Conservation (phyloP, 2,888 invertebrate species). For the Rapana venosa region DNA sequence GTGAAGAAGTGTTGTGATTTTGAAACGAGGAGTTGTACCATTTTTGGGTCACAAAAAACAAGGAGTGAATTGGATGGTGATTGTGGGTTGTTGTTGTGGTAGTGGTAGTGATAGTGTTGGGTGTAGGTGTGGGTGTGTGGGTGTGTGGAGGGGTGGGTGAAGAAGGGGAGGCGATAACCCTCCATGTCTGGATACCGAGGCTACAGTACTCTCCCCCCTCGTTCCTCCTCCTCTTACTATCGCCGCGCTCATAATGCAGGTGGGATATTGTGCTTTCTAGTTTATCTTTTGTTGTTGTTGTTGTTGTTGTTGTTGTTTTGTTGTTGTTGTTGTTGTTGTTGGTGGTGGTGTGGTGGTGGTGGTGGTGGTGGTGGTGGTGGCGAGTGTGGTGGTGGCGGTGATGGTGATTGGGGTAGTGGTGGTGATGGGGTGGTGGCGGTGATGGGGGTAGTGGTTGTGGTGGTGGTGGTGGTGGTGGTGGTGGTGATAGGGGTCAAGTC, state of each 20-base stretch:
- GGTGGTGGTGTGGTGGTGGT: too few relatives aligned
- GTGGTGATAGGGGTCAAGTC: too few relatives aligned
- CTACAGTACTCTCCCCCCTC: neutral
- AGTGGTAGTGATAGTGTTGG: neutral
- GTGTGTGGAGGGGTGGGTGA: neutral
- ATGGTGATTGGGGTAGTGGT: too few relatives aligned
- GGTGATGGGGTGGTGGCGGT: too few relatives aligned
- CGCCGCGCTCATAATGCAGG: neutral
- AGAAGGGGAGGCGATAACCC: neutral
- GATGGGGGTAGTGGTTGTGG: too few relatives aligned
- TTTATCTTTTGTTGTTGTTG: neutral
- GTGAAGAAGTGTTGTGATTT: too few relatives aligned
- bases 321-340: neutral
- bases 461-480: too few relatives aligned
- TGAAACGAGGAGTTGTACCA: too few relatives aligned
- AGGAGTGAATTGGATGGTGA: neutral
- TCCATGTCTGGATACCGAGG: conserved; percentile 5
- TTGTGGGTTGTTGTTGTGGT: neutral
- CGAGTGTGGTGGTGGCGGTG: too few relatives aligned
- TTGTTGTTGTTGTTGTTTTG: too few relatives aligned
- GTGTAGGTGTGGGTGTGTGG: neutral
- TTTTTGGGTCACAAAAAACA: too few relatives aligned
- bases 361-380: too few relatives aligned
- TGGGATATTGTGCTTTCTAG: neutral
- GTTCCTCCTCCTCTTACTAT: conserved; percentile 10